Evolutionary conservation across 1,140 invertebrate genomes (phyloP).

Genomic region (Homalodisca vitripennis): DNA sequence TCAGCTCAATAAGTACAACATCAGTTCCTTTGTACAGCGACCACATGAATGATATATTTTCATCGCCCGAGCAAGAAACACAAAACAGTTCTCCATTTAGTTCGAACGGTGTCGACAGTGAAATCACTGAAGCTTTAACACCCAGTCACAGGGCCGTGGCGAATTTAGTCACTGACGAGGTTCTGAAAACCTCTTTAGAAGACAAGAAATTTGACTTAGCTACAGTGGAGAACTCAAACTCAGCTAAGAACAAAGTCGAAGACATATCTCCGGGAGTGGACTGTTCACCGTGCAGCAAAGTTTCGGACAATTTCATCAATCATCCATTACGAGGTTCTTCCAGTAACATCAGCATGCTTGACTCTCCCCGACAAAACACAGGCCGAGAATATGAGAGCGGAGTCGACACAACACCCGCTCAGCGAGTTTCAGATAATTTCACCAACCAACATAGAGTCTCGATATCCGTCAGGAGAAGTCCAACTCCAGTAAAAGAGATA

Average conservation of each 20-base stretch:
- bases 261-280: conserved; percentile 30
- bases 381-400: conserved; percentile 32
- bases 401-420: conserved; percentile 39
- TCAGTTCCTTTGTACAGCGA: not conserved
- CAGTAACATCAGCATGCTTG: not conserved
- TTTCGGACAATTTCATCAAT: conserved; percentile 38
- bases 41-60: not conserved
- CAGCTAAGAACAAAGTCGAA: not conserved
- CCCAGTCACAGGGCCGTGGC: conserved; percentile 6
- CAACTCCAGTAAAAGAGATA: conserved; percentile 1
- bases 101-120: not conserved
- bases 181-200: conserved; percentile 2
- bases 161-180: not conserved
- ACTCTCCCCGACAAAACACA: not conserved
- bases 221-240: not conserved
- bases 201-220: conserved; percentile 7
- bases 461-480: conserved; percentile 17
- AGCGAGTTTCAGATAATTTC: conserved; percentile 38
- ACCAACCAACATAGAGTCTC: conserved; percentile 7
- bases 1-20: not conserved
- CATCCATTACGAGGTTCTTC: conserved; percentile 26
- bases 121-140: not conserved
- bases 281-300: conserved; percentile 31
- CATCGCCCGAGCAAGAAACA: not conserved
- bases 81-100: no score